phyloP scores from a whole-genome alignment of 2,797 vertebrate genomes.

The Aselliscus stoliczkanus region DNA sequence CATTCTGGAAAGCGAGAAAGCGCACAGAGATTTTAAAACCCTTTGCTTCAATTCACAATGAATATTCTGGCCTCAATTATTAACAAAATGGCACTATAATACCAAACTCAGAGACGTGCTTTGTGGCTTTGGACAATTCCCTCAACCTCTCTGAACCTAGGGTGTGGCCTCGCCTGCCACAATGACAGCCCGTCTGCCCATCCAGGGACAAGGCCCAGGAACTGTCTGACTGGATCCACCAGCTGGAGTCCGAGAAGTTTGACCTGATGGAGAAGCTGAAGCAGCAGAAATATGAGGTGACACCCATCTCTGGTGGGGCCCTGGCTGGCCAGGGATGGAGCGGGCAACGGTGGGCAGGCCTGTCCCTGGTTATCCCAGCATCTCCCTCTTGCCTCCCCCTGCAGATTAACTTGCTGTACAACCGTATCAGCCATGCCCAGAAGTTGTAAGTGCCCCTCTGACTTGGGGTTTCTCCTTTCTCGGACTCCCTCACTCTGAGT shows the following conservation, averaged over 20 bases:
- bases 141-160: background rate
- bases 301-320: background rate
- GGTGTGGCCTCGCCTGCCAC: fast-evolving
- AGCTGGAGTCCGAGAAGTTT: conserved; percentile 92
- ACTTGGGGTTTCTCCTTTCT: background rate
- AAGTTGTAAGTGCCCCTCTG: conserved; percentile 88
- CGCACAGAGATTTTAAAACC: background rate
- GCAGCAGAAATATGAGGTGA: conserved; percentile 90
- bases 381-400: background rate
- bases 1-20: background rate
- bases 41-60: background rate
- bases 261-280: conserved; percentile 88
- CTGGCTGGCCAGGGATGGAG: too few relatives aligned
- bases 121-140: background rate
- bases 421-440: conserved; percentile 91
- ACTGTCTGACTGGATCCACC: conserved; percentile 86
- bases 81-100: background rate
- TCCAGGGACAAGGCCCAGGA: conserved; percentile 86
- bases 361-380: fast-evolving
- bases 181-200: background rate
- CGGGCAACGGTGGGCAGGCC: fast-evolving
- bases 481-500: background rate
- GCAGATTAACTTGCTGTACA: conserved; percentile 91
- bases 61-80: background rate
- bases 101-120: fast-evolving